phyloP scores from a whole-genome alignment of 2,113 vertebrate genomes.

The Hippocampus abdominalis region DNA sequence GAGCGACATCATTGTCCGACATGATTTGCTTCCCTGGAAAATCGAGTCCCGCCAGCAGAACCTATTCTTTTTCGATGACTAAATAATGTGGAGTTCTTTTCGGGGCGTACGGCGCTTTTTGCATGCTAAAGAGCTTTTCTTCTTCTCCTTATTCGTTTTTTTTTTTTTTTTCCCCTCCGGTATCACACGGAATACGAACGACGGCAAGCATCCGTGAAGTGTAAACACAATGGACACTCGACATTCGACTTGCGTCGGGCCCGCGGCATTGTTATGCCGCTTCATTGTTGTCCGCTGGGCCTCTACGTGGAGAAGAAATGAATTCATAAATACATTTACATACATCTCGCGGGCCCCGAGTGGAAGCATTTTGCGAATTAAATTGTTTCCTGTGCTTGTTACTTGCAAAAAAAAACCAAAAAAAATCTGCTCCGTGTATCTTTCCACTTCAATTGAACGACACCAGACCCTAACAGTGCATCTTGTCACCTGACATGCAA shows the following conservation, averaged over 20 bases:
- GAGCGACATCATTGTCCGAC: background rate
- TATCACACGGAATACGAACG: slow-evolving; percentile 45
- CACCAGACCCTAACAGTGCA: slow-evolving; percentile 57
- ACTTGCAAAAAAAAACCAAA: background rate
- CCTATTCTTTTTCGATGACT: background rate
- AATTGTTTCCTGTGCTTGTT: slow-evolving; percentile 35
- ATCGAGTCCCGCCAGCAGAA: background rate
- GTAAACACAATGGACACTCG: slow-evolving; percentile 53
- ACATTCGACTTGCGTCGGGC: slow-evolving; percentile 57
- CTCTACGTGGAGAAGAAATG: slow-evolving; percentile 47
- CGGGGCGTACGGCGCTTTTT: slow-evolving; percentile 5
- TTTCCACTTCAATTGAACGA: background rate
- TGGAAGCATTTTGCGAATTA: slow-evolving; percentile 61
- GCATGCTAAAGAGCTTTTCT: slow-evolving; percentile 24
- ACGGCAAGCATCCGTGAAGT: slow-evolving; percentile 42
- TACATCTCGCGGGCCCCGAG: slow-evolving; percentile 50
- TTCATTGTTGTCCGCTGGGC: slow-evolving; percentile 50
- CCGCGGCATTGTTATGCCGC: slow-evolving; percentile 55
- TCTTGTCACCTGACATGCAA: slow-evolving; percentile 65
- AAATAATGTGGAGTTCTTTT: slow-evolving; percentile 13
- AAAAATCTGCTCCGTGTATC: background rate
- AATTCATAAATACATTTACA: slow-evolving; percentile 68
- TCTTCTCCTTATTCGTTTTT: too few species aligned
- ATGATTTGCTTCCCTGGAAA: background rate
- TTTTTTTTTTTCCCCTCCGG: slow-evolving; percentile 18